Conservation (phyloP, 2,888 invertebrate species). For the Allacma fusca region DNA sequence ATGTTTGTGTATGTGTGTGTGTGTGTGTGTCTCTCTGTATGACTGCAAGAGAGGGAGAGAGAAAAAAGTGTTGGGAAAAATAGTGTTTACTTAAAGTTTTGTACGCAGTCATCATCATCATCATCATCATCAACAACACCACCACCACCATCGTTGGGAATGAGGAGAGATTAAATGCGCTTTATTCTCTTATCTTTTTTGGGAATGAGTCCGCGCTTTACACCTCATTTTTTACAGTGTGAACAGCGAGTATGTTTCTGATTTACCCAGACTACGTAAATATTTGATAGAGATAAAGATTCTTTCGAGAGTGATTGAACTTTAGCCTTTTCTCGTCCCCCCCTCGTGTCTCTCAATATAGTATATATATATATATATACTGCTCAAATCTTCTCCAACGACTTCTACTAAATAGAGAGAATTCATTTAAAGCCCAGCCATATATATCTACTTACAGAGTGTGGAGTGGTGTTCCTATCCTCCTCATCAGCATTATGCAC, state of each 20-base stretch:
- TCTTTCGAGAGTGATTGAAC: slow-evolving; percentile 35
- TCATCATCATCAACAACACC: neutral
- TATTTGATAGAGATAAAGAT: slow-evolving; percentile 35
- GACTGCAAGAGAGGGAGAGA: neutral
- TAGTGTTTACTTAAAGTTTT: slow-evolving; percentile 1
- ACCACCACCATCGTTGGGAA: neutral
- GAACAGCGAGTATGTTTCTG: slow-evolving; percentile 2
- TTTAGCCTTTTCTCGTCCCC: slow-evolving; percentile 23
- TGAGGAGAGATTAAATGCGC: slow-evolving; percentile 4
- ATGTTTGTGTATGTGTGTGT: too few relatives aligned
- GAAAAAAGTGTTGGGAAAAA: neutral
- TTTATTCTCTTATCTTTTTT: slow-evolving; percentile 8
- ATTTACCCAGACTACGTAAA: slow-evolving; percentile 30
- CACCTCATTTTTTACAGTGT: neutral
- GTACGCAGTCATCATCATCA: neutral
- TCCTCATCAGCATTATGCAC: too few relatives aligned
- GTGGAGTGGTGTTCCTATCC: too few relatives aligned
- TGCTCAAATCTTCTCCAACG: too few relatives aligned
- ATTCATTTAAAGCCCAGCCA: too few relatives aligned
- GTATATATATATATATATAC: too few relatives aligned
- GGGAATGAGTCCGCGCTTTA: slow-evolving; percentile 11
- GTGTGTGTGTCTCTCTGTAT: too few relatives aligned
- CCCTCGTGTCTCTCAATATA: too few relatives aligned
- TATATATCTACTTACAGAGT: too few relatives aligned
- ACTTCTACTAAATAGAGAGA: too few relatives aligned